Evolutionary conservation across 2,888 invertebrate species (phyloP), one percentile per base, ranked within the genome.

Genomic region (Mesorhabditis sp.): DNA sequence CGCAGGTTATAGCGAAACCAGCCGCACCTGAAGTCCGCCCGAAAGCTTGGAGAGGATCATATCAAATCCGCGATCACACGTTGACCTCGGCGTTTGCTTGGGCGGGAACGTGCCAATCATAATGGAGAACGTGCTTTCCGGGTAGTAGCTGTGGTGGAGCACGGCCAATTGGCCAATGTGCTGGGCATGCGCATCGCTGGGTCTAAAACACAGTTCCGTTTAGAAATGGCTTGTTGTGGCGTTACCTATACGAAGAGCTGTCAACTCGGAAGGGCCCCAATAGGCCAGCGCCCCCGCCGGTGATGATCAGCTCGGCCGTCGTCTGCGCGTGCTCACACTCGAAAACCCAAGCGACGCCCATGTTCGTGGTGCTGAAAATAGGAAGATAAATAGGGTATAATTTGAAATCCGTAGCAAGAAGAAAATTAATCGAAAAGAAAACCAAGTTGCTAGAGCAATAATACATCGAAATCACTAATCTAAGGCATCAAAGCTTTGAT

Each of bases 81-180:
- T 76, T 5, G 79, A 78, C 50, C 71, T 70, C 42, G 79, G 78
- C 43, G 70, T 74, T 58, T 68, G 67, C 63, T 70, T 76, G 71
- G 72, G 74, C 6, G 45, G 70, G n/a, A 72, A 75, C 63, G 70
- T 67, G 4, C 76, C 74, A n/a, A 50, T 42, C 74, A 75, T 71
- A 44, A 83, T 78, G 4, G 78, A 78, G 69, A 80, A 81, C 2
- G 82, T 76, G 7, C 77, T 76, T 66, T 83, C 80, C 13, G 83
- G 83, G 67, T 69, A 82, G 41, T 80, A 75, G 2, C 79, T 77
- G 68, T 83, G 83, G 68, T 83, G 83, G 13, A 78, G 73, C 42
- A 78, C 74, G 62, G 71, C 71, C 43, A 61, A 66, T 63, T 28
- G n/a, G 41, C n/a, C n/a, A 28, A 63, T 61, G n/a, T n/a, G 10